Percentiles rank a stretch among this genome's conserved stretches.
Evolutionary conservation across 2,797 vertebrate species (phyloP).

Genomic region (Acestrorhynchus altus): DNA sequence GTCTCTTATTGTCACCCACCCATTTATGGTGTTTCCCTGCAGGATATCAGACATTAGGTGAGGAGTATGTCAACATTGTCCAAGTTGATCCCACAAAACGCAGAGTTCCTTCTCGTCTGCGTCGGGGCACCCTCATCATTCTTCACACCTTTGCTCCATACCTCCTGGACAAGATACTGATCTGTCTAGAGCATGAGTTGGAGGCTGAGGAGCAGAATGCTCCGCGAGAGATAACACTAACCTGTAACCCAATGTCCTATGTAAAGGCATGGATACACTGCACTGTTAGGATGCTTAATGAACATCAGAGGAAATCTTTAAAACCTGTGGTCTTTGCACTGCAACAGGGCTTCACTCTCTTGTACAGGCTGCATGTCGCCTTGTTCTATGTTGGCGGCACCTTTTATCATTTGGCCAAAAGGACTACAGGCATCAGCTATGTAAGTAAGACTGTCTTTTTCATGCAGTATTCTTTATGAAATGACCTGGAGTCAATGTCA

Average conservation of each 20-base stretch:
- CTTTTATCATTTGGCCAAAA: slow-evolving; percentile 91
- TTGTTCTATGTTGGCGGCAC: slow-evolving; percentile 86
- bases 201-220: slow-evolving; percentile 65
- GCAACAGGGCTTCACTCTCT: slow-evolving; percentile 77
- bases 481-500: no score
- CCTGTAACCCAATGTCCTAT: slow-evolving; percentile 67
- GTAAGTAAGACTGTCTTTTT: slow-evolving; percentile 76
- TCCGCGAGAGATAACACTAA: slow-evolving; percentile 30
- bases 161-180: slow-evolving; percentile 84
- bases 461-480: neutral
- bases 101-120: slow-evolving; percentile 78
- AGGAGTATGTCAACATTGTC: slow-evolving; percentile 90
- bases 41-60: slow-evolving; percentile 96
- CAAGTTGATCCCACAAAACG: slow-evolving; percentile 85
- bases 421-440: slow-evolving; percentile 82
- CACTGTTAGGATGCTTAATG: slow-evolving; percentile 67
- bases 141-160: slow-evolving; percentile 85
- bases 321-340: slow-evolving; percentile 66
- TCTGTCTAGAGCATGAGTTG: slow-evolving; percentile 87
- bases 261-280: slow-evolving; percentile 72
- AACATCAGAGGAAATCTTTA: slow-evolving; percentile 78
- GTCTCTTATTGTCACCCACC: neutral
- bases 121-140: slow-evolving; percentile 76
- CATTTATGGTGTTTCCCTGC: neutral
- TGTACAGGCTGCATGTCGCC: slow-evolving; percentile 85